These are phyloP conservation scores for Dipodomys ordii DNA, from an alignment of 2,113 vertebrate genomes.

Conservation along the genomic window DNA sequence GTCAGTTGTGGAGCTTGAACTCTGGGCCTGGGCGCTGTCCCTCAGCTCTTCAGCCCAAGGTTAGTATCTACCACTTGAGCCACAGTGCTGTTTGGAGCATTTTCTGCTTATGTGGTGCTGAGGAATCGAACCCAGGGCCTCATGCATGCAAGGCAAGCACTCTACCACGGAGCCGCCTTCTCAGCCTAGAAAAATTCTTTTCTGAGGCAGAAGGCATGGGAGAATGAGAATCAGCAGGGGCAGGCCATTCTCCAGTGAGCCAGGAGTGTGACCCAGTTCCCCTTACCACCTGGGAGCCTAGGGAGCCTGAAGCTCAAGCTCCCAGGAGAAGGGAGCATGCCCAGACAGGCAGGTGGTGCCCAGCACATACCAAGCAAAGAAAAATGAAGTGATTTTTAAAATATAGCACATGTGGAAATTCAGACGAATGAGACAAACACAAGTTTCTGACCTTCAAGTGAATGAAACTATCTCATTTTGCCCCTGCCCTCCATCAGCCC, in stretches of 20 bases:
- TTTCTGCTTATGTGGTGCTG: no score
- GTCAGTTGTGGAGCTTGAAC: no score
- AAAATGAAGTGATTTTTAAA: neutral
- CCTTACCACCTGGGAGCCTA: neutral
- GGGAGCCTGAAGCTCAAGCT: neutral
- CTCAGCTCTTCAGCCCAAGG: no score
- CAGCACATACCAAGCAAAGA: neutral
- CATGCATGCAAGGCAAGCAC: no score
- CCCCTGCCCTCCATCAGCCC: neutral
- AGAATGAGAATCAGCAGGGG: neutral
- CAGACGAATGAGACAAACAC: neutral
- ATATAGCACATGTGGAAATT: neutral
- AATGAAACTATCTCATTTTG: neutral
- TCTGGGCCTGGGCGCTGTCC: no score
- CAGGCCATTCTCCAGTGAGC: neutral
- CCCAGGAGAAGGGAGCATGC: neutral
- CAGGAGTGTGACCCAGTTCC: neutral
- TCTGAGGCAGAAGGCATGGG: neutral
- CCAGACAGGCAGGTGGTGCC: neutral
- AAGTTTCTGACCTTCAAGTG: neutral
- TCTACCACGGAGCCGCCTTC: no score
- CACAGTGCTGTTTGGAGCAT: no score
- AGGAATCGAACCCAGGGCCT: no score
- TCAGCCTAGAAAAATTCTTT: neutral
- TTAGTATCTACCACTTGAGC: no score